Evolutionary conservation across 2,797 vertebrate species (phyloP), one percentile per base, ranked within the genome.

Genomic region (Micromesistius poutassou): DNA sequence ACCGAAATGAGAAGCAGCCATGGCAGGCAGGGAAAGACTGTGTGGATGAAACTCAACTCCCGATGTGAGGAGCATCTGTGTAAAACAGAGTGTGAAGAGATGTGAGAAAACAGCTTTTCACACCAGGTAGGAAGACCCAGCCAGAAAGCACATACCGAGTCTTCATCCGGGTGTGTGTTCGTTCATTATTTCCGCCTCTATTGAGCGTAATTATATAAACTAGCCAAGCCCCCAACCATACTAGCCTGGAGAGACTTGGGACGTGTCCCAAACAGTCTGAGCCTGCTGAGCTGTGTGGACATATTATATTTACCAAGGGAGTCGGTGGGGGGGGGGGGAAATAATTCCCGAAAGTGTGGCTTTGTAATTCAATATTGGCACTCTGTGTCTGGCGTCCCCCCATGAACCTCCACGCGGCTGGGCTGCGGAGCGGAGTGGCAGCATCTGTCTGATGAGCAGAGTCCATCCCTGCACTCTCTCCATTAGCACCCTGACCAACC

Each of bases 31-130:
- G 46, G 46, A 50, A 50, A 50, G 16, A 42, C 10, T 4, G 40
- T 3, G 40, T 22, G 46, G 46, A 50, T 46, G 42, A 12, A 13
- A 46, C 25, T 66, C 62, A 25, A 66, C 77, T 84, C 35, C 3
- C 46, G 42, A 55, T 1, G 46, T 22, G 46, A 55, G 46, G 74
- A 12, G 72, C 80, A 83, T 80, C 78, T 81, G 80, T 80, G 74
- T 82, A 46, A 81, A 74, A 76, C 10, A 35, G 33, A 30, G 55
- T 50, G 74, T 78, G 76, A 80, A 78, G 83, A 86, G 77, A 87
- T 35, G 82, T 74, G 81, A 81, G 78, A 82, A 75, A 91, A 89
- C 76, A 77, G 84, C 82, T 89, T 82, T 90, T 89, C 83, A 81
- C 81, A 87, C 81, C 85, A 76, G 80, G 88, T 90, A 87, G 82